Conservation (phyloP, 2,797 vertebrate genomes). For the Mormyrus proboscirostris region DNA sequence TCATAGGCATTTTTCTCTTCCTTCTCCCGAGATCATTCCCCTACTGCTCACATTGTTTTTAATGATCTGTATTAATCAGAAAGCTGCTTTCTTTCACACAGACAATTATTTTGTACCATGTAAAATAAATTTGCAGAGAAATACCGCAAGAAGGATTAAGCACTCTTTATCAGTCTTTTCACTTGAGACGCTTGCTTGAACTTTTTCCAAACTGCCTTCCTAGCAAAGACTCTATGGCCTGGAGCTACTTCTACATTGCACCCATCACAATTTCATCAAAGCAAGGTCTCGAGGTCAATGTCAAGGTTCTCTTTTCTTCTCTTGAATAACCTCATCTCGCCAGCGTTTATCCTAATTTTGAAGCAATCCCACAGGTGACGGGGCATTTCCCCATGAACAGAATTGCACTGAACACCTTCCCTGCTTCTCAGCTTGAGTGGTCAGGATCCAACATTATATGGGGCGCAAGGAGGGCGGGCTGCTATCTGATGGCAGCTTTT, state of each 20-base stretch:
- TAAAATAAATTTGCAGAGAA: neutral
- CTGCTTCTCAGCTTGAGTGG: neutral
- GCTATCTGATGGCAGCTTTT: neutral
- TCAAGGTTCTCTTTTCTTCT: neutral
- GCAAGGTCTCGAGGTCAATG: neutral
- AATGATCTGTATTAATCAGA: neutral
- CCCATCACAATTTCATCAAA: slow-evolving; percentile 1
- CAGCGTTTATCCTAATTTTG: neutral
- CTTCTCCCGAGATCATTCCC: neutral
- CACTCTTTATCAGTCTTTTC: neutral
- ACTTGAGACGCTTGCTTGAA: neutral
- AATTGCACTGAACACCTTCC: neutral
- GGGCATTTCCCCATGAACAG: neutral
- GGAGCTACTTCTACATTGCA: neutral
- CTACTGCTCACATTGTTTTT: neutral
- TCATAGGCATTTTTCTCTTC: neutral
- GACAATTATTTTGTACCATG: neutral
- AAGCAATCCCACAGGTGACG: neutral
- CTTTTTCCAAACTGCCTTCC: neutral
- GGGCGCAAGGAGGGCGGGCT: neutral
- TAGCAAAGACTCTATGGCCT: neutral
- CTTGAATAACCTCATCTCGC: slow-evolving; percentile 9
- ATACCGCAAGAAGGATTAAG: neutral
- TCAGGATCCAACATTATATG: neutral
- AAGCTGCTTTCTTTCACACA: neutral